These are phyloP conservation scores for Scaptomyza flava DNA, from an alignment of 2,888 invertebrate genomes.

Conservation along the genomic window DNA sequence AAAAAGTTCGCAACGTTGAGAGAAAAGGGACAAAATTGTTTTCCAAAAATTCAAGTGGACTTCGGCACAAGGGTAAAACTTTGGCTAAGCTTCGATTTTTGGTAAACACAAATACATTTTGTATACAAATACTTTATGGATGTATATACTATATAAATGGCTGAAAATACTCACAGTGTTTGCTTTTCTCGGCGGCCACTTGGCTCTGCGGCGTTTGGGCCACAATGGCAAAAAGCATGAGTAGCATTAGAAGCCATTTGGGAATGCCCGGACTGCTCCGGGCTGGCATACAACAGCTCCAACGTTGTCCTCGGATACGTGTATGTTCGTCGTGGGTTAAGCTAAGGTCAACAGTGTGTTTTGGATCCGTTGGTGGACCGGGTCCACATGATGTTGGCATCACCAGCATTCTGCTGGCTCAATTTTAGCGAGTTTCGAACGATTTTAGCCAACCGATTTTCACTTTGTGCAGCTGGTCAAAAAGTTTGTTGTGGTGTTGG, in stretches of 20 bases:
- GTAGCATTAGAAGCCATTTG: conserved; percentile 82
- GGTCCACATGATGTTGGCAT: conserved; percentile 84
- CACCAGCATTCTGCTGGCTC: conserved; percentile 77
- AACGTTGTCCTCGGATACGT: conserved; percentile 30
- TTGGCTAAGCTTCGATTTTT: conserved; percentile 50
- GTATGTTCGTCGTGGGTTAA: conserved; percentile 33
- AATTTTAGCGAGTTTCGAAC: conserved; percentile 51
- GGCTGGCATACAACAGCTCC: not conserved
- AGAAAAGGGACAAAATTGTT: conserved; percentile 50
- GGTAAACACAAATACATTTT: conserved; percentile 11
- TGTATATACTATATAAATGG: conserved; percentile 3
- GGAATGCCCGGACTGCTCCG: conserved; percentile 53
- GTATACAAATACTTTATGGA: conserved; percentile 8
- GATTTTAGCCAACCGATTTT: conserved; percentile 28
- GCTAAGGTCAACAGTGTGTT: conserved; percentile 38
- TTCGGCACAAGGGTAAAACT: conserved; percentile 51
- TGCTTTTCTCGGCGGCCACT: conserved; percentile 84
- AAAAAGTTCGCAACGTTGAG: conserved; percentile 4
- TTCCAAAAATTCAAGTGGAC: conserved; percentile 38
- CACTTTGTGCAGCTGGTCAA: conserved; percentile 42
- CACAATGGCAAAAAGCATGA: conserved; percentile 80
- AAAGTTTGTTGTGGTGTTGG: conserved; percentile 30
- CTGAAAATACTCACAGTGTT: conserved; percentile 83
- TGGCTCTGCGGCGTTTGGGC: conserved; percentile 78
- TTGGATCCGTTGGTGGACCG: conserved; percentile 74